A percentile compares a stretch with the other conserved stretches of the same genome.
Conservation (phyloP, 2,888 invertebrate species). For the Charanyca ferruginea region DNA sequence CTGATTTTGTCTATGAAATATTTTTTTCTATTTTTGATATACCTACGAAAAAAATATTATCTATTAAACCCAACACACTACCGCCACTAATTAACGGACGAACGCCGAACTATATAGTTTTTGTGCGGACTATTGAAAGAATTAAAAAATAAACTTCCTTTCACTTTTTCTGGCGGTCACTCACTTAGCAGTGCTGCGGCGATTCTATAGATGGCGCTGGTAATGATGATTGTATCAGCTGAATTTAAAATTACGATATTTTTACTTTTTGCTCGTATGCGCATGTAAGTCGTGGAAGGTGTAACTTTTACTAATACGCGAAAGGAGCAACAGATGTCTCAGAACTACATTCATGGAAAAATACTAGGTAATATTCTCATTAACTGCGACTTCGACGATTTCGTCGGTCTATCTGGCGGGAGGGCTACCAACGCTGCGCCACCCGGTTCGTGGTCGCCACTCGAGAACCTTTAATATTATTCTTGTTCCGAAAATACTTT, state of each 20-base stretch:
- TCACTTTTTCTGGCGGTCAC: slow-evolving; percentile 58
- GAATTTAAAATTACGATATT: not conserved
- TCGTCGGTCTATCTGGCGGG: too few species aligned
- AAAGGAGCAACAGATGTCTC: slow-evolving; percentile 26
- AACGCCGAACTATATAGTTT: slow-evolving; percentile 45
- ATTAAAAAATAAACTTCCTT: slow-evolving; percentile 51
- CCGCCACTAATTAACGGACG: slow-evolving; percentile 41
- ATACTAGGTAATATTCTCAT: too few species aligned
- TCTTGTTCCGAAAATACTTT: not conserved
- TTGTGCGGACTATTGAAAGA: slow-evolving; percentile 19
- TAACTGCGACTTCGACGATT: too few species aligned
- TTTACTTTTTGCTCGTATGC: slow-evolving; percentile 3
- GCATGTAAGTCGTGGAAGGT: not conserved
- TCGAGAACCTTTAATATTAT: too few species aligned
- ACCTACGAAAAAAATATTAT: not conserved
- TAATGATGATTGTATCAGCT: not conserved
- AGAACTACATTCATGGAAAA: not conserved
- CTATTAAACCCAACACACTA: slow-evolving; percentile 41
- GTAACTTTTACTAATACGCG: slow-evolving; percentile 22
- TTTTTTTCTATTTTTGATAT: not conserved
- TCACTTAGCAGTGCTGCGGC: slow-evolving; percentile 31
- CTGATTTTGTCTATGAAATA: not conserved
- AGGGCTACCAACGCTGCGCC: too few species aligned
- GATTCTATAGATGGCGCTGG: slow-evolving; percentile 62
- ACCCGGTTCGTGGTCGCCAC: too few species aligned